These are phyloP conservation scores for Xylocampa areola DNA, from an alignment of 2,888 invertebrate genomes.

Conservation along the genomic window DNA sequence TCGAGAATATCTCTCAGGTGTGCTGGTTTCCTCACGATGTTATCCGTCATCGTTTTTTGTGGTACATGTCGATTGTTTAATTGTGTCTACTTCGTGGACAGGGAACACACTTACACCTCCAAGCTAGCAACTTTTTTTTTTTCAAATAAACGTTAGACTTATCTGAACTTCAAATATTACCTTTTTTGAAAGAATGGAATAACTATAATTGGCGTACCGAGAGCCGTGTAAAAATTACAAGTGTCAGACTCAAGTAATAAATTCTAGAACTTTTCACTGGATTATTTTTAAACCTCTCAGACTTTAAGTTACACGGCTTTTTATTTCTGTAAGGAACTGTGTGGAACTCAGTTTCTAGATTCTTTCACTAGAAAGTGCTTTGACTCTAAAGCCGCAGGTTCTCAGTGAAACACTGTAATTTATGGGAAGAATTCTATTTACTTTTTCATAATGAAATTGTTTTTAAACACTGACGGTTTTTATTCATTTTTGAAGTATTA, in stretches of 20 bases:
- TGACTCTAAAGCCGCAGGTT: slow-evolving; percentile 32
- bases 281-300: slow-evolving; percentile 41
- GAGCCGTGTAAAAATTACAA: slow-evolving; percentile 42
- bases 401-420: slow-evolving; percentile 30
- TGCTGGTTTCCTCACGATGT: no score
- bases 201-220: slow-evolving; percentile 28
- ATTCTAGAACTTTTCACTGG: slow-evolving; percentile 43
- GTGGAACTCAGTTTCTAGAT: slow-evolving; percentile 29
- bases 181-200: slow-evolving; percentile 8
- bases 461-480: slow-evolving; percentile 6
- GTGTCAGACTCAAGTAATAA: slow-evolving; percentile 41
- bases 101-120: neutral
- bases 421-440: slow-evolving; percentile 38
- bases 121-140: neutral
- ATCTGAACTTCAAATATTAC: slow-evolving; percentile 21
- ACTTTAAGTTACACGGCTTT: slow-evolving; percentile 29
- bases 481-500: no score
- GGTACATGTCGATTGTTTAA: no score
- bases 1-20: no score
- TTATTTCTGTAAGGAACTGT: slow-evolving; percentile 36
- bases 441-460: slow-evolving; percentile 21
- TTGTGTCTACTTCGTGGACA: no score
- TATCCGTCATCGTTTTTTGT: no score
- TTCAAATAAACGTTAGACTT: slow-evolving; percentile 1
- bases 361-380: slow-evolving; percentile 37